Percentiles rank a stretch among this genome's conserved stretches.
Evolutionary conservation across 2,888 invertebrate species (phyloP).

Genomic region (Clivina fossor): DNA sequence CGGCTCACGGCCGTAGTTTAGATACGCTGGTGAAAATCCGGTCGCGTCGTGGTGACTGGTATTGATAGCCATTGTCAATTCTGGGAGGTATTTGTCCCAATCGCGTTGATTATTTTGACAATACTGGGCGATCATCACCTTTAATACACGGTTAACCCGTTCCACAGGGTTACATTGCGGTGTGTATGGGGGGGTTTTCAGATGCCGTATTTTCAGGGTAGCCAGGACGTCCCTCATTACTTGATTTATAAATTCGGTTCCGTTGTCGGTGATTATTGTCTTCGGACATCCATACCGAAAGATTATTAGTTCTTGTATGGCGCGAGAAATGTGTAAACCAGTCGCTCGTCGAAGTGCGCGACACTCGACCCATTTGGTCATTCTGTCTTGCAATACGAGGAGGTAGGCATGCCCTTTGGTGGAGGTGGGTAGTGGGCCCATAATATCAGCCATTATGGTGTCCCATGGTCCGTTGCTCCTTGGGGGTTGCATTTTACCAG

Average conservation of each 20-base stretch:
- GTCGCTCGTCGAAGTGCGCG: slow-evolving; percentile 38
- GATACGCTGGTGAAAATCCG: too few relatives aligned
- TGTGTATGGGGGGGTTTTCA: too few relatives aligned
- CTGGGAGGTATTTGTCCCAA: too few relatives aligned
- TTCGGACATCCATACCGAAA: slow-evolving; percentile 19
- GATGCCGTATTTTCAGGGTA: too few relatives aligned
- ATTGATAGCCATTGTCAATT: too few relatives aligned
- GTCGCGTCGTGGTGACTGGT: too few relatives aligned
- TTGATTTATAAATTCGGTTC: slow-evolving; percentile 32
- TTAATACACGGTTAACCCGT: too few relatives aligned
- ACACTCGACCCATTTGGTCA: slow-evolving; percentile 41
- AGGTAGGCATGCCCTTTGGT: slow-evolving; percentile 39
- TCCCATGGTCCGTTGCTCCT: slow-evolving; percentile 38
- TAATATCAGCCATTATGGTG: slow-evolving; percentile 41
- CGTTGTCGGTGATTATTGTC: slow-evolving; percentile 15
- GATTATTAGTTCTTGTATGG: slow-evolving; percentile 5
- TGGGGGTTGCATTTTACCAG: slow-evolving; percentile 39
- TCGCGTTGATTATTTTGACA: too few relatives aligned
- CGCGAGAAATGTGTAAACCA: slow-evolving; percentile 12
- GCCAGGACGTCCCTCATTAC: slow-evolving; percentile 35
- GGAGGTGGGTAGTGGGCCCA: slow-evolving; percentile 45
- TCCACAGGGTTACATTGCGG: too few relatives aligned
- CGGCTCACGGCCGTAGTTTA: too few relatives aligned
- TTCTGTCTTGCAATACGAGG: slow-evolving; percentile 42
- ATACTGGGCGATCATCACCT: too few relatives aligned